Evolutionary conservation across 1,140 invertebrate genomes (phyloP).

Genomic region (Drosophila orena): DNA sequence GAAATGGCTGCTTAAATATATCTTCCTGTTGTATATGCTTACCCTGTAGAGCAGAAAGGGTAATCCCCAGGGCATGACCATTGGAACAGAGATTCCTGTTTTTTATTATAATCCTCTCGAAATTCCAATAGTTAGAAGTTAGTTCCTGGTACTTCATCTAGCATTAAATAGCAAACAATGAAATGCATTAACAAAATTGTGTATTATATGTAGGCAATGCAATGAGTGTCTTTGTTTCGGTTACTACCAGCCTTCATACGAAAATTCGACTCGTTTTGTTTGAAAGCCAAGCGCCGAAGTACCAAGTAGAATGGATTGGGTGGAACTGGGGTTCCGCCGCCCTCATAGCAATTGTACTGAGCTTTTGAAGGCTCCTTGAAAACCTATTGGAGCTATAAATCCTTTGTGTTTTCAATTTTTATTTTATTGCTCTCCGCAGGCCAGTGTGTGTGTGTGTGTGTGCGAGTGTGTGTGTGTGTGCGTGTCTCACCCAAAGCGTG

Average conservation of each 20-base stretch:
- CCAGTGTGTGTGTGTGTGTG: conserved; percentile 37
- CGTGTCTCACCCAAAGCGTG: conserved; percentile 22
- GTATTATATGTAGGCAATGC: background rate
- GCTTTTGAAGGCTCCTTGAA: conserved; percentile 78
- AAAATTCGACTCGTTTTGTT: conserved; percentile 37
- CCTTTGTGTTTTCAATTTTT: conserved; percentile 84
- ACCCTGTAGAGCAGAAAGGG: conserved; percentile 52
- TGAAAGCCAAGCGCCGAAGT: conserved; percentile 43
- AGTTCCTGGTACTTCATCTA: no score
- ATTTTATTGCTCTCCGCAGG: conserved; percentile 80
- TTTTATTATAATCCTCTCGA: background rate
- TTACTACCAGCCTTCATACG: background rate
- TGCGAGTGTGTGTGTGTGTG: conserved; percentile 23
- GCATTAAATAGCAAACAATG: no score
- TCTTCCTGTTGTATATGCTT: conserved; percentile 42
- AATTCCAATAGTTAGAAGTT: no score
- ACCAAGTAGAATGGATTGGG: background rate
- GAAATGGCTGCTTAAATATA: conserved; percentile 71
- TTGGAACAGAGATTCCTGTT: background rate
- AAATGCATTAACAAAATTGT: no score
- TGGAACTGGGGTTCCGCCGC: background rate
- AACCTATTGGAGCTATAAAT: conserved; percentile 84
- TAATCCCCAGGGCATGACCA: background rate
- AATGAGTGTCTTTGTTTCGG: conserved; percentile 12
- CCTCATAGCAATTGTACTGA: conserved; percentile 62